phyloP scores from a whole-genome alignment of 2,113 vertebrate species.

The Dinomys branickii region DNA sequence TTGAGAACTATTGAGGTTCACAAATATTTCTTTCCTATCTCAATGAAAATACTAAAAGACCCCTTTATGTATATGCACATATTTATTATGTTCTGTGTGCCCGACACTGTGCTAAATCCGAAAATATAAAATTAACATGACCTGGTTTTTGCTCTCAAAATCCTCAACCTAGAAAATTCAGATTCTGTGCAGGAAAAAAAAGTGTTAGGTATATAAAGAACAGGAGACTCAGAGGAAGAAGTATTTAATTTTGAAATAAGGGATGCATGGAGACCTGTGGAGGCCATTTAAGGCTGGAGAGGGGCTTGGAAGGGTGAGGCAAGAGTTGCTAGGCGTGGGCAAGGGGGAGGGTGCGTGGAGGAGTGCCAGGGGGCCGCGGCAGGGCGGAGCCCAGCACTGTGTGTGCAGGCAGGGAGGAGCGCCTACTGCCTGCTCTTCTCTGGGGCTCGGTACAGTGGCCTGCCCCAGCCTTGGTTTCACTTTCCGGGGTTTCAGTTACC shows the following conservation, averaged over 20 bases:
- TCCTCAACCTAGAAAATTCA: not conserved
- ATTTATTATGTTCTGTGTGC: not conserved
- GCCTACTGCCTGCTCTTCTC: not conserved
- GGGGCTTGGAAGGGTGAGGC: not conserved
- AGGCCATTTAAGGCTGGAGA: not conserved
- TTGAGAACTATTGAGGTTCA: slow-evolving; percentile 56
- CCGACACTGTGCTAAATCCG: not conserved
- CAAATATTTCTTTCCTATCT: slow-evolving; percentile 60
- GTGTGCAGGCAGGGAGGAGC: not conserved
- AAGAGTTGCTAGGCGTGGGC: not conserved
- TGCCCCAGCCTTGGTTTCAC: not conserved
- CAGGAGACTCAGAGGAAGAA: slow-evolving; percentile 44
- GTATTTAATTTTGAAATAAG: not conserved
- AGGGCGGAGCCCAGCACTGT: not conserved
- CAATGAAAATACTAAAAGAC: slow-evolving; percentile 46
- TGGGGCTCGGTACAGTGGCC: not conserved
- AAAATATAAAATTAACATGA: slow-evolving; percentile 24
- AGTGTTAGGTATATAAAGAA: not conserved
- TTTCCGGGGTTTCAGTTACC: not conserved
- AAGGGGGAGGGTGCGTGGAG: not conserved
- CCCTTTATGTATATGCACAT: not conserved
- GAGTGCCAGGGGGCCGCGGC: too few relatives aligned
- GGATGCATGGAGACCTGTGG: too few relatives aligned
- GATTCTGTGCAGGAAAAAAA: slow-evolving; percentile 7
- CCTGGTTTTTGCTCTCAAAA: slow-evolving; percentile 43